Base-by-base conservation (phyloP, 2,113 vertebrate species). In the Thamnophis sirtalis region DNA sequence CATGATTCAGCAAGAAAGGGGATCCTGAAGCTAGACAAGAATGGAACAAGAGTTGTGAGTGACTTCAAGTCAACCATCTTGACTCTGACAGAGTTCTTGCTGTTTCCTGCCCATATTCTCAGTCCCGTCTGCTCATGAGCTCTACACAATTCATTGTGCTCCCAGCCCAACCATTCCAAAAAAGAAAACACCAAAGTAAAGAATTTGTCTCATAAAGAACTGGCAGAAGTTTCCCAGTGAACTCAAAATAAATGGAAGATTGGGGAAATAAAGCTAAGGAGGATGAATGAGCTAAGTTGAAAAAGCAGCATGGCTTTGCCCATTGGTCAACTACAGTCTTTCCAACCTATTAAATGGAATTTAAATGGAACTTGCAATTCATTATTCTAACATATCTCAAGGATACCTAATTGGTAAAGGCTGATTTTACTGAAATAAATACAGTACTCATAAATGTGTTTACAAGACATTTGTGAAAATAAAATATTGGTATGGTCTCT, bases 91-190 rank as follows among this genome's bases (percentile, higher is more conserved):
- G 8, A 48, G 53, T 68, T 43, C n/a, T n/a, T 11, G 26, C 91
- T 84, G 33, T 33, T 89, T 8, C 60, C 60, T 2, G 0, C 0
- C 26, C 63, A 13, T 0, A 0, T 55, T 26, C 1, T 1, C 84
- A 13, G 0, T 68, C 58, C 51, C 84, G 15, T 1, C 0, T 89
- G 33, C 1, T 0, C 43, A 48, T 0, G 73, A 84, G 90, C 3
- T 87, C 9, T 28, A 5, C 91, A 91, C 54, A 17, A 33, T 55
- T 11, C 90, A 6, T 33, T 13, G 49, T 4, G 0, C 0, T 53
- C 54, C 17, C 11, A 24, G n/a, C 2, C 51, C 80, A 33, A 80
- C 51, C 1, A 1, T 22, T 0, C 50, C n/a, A 73, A 55, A 54
- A 15, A 2, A 50, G 68, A 3, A 88, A 26, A 2, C 2, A 54